Percentiles rank a stretch among this genome's conserved stretches.
These are phyloP conservation scores for Tupaia chinensis DNA, from an alignment of 2,113 vertebrate species.

Conservation along the genomic window DNA sequence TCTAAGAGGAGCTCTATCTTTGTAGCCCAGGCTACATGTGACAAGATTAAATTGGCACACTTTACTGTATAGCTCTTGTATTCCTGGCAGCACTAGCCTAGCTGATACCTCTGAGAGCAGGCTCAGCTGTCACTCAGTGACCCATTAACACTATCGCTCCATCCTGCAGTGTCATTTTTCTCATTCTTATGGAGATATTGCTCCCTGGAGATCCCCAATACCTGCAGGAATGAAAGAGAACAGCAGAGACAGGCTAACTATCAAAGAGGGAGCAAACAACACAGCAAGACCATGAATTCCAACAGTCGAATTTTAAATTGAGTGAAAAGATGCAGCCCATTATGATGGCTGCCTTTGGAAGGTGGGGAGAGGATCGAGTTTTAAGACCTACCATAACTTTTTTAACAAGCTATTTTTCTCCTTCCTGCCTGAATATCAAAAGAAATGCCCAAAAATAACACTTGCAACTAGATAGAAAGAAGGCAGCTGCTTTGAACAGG, in stretches of 20 bases:
- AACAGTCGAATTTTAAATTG: slow-evolving; percentile 67
- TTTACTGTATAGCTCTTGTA: slow-evolving; percentile 83
- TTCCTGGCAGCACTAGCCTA: slow-evolving; percentile 83
- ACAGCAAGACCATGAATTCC: neutral
- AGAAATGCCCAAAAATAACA: slow-evolving; percentile 62
- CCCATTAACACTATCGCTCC: slow-evolving; percentile 86
- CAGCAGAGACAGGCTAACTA: slow-evolving; percentile 76
- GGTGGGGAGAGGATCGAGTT: neutral
- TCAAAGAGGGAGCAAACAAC: slow-evolving; percentile 76
- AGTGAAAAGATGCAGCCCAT: slow-evolving; percentile 56
- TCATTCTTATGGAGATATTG: slow-evolving; percentile 83
- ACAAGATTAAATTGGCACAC: slow-evolving; percentile 89
- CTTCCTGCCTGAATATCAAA: neutral
- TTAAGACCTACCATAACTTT: slow-evolving; percentile 56
- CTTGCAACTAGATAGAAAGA: slow-evolving; percentile 23
- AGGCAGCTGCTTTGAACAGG: neutral
- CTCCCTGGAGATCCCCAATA: slow-evolving; percentile 84
- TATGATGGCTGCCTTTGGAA: neutral
- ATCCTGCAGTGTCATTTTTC: slow-evolving; percentile 85
- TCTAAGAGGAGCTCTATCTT: slow-evolving; percentile 82
- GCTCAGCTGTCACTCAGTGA: slow-evolving; percentile 91
- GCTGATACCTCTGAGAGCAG: slow-evolving; percentile 86
- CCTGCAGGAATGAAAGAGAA: slow-evolving; percentile 86
- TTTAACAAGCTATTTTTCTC: slow-evolving; percentile 63
- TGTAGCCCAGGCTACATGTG: slow-evolving; percentile 81